Conservation (phyloP, 2,888 invertebrate genomes). For the Mayetiola destructor region DNA sequence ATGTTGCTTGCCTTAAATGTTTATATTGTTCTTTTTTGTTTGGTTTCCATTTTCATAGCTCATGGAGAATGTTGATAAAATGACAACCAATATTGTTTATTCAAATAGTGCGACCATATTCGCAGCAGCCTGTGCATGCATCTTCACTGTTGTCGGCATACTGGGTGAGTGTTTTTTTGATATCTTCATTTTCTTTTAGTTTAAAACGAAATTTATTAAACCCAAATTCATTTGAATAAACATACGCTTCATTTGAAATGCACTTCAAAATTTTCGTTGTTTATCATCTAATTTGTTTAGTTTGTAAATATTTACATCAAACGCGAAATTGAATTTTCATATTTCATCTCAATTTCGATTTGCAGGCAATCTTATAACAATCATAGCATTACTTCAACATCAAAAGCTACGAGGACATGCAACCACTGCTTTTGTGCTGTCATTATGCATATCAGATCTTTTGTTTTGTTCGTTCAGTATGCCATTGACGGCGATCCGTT, state of each 20-base stretch:
- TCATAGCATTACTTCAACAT: constrained; percentile 61
- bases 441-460: constrained; percentile 71
- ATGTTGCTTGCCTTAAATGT: not conserved
- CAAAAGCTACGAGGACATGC: constrained; percentile 68
- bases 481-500: constrained; percentile 69
- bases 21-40: not conserved
- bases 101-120: constrained; percentile 59
- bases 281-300: not conserved
- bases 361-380: constrained; percentile 70
- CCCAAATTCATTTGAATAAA: not conserved
- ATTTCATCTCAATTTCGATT: constrained; percentile 20
- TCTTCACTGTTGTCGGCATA: constrained; percentile 65
- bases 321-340: constrained; percentile 10
- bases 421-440: constrained; percentile 76
- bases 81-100: constrained; percentile 35
- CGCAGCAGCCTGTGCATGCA: constrained; percentile 62
- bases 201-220: not conserved
- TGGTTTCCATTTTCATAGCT: not conserved
- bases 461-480: constrained; percentile 73
- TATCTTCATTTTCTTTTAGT: not conserved
- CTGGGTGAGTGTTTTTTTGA: constrained; percentile 44
- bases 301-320: not conserved
- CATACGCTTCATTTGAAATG: not conserved
- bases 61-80: constrained; percentile 11
- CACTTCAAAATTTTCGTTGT: not conserved